Evolutionary conservation across 2,888 invertebrate species (phyloP).

Genomic region (Nezara viridula): DNA sequence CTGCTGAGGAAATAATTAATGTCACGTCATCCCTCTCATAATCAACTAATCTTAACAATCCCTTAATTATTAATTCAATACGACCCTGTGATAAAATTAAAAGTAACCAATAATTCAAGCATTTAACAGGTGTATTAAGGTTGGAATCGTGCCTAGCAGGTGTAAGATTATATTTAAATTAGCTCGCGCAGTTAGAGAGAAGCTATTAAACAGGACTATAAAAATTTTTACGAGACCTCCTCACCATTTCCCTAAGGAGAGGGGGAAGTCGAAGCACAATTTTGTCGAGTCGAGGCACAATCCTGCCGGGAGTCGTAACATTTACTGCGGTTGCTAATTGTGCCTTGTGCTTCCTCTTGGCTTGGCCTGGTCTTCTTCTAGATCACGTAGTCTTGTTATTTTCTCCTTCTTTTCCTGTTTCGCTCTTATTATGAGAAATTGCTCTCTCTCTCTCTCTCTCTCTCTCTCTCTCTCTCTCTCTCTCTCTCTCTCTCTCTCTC

Average conservation of each 20-base stretch:
- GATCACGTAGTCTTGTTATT: slow-evolving; percentile 43
- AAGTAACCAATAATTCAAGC: background rate
- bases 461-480: background rate
- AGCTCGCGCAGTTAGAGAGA: background rate
- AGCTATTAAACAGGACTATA: background rate
- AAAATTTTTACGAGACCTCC: slow-evolving; percentile 6
- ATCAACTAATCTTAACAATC: background rate
- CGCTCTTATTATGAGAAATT: slow-evolving; percentile 10
- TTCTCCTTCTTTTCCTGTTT: background rate
- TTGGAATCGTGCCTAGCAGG: background rate
- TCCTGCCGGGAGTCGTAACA: slow-evolving; percentile 19
- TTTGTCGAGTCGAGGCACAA: slow-evolving; percentile 7
- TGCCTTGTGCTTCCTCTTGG: no score
- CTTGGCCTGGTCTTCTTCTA: background rate
- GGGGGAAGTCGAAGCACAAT: background rate
- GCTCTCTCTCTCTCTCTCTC: background rate
- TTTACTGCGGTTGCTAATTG: slow-evolving; percentile 43
- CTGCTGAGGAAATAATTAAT: background rate
- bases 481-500: background rate
- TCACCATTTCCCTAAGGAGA: background rate
- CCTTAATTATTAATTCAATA: background rate
- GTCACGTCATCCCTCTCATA: background rate
- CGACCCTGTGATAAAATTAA: background rate
- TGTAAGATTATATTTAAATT: background rate
- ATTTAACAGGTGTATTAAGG: background rate